These are phyloP conservation scores for Drosophila setosimentum DNA, from an alignment of 2,888 invertebrate genomes.

Conservation along the genomic window DNA sequence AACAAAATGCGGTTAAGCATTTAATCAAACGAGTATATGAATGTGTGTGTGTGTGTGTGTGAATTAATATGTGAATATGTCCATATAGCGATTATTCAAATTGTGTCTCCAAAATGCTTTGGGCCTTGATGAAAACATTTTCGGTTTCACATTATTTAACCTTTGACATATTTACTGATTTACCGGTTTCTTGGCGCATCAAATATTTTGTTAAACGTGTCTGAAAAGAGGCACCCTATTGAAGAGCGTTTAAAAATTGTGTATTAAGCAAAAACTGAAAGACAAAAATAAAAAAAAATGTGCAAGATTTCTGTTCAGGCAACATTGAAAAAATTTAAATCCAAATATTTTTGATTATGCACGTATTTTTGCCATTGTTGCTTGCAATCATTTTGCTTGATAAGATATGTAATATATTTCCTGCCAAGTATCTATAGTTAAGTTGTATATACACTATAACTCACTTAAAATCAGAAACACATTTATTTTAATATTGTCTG, in stretches of 20 bases:
- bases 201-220: constrained; percentile 17
- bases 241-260: background rate
- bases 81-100: constrained; percentile 10
- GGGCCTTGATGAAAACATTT: constrained; percentile 15
- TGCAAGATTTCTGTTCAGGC: constrained; percentile 4
- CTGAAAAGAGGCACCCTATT: constrained; percentile 2
- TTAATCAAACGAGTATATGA: constrained; percentile 3
- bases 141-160: constrained; percentile 12
- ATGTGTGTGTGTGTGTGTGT: background rate
- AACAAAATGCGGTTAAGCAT: constrained; percentile 19
- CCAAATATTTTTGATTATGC: constrained; percentile 3
- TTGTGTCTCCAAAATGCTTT: constrained; percentile 25
- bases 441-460: background rate
- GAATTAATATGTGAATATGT: background rate
- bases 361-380: background rate
- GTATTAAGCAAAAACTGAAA: background rate
- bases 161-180: constrained; percentile 28
- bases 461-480: background rate
- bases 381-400: background rate
- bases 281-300: background rate
- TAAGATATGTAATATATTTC: background rate
- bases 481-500: background rate
- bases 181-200: constrained; percentile 21
- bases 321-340: background rate
- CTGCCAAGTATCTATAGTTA: background rate